Percentiles rank a stretch among this genome's conserved stretches.
Conservation (phyloP, 2,113 vertebrate genomes). For the Oncorhynchus kisutch region DNA sequence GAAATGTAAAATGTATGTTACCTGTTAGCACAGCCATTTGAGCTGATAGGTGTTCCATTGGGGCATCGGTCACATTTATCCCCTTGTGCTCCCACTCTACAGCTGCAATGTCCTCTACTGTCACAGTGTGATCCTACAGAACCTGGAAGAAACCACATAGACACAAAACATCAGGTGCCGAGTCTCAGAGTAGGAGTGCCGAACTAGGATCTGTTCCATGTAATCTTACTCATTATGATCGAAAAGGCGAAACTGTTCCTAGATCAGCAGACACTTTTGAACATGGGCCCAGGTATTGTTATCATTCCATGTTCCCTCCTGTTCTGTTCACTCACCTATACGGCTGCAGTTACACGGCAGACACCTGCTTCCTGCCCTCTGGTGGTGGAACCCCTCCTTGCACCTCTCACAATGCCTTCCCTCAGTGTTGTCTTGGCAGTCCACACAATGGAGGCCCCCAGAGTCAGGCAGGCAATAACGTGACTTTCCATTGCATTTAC, state of each 20-base stretch:
- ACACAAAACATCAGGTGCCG: neutral
- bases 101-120: conserved; percentile 80
- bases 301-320: neutral
- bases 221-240: neutral
- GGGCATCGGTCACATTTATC: conserved; percentile 82
- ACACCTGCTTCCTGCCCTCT: conserved; percentile 67
- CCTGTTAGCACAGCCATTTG: conserved; percentile 70
- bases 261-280: neutral
- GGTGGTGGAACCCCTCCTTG: conserved; percentile 76
- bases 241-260: neutral
- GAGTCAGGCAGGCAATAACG: conserved; percentile 75
- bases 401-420: conserved; percentile 84
- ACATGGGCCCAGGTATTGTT: too few species aligned
- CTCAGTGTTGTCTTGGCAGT: conserved; percentile 81
- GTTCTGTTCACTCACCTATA: conserved; percentile 68
- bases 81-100: conserved; percentile 78
- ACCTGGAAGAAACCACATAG: conserved; percentile 64
- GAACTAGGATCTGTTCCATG: neutral
- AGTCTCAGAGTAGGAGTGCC: neutral
- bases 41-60: conserved; percentile 63
- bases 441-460: conserved; percentile 77
- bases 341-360: conserved; percentile 80
- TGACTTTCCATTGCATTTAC: conserved; percentile 82
- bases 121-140: conserved; percentile 73
- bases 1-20: conserved; percentile 1